These are phyloP conservation scores for Nothoprocta pentlandii DNA, from an alignment of 2,113 vertebrate species.

Conservation along the genomic window DNA sequence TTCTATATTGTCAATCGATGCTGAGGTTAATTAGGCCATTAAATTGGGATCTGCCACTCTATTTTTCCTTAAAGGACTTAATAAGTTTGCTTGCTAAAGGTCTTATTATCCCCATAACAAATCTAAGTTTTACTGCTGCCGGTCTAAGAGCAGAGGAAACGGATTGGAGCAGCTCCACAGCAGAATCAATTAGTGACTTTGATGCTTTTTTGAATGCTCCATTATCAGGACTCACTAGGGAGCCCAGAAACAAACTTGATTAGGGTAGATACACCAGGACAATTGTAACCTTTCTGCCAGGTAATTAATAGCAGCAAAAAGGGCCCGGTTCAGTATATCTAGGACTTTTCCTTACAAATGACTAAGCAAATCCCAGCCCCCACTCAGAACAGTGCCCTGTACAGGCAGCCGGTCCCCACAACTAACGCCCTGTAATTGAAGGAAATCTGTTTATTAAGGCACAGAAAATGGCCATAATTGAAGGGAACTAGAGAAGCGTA, in stretches of 20 bases:
- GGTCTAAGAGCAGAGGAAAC: background rate
- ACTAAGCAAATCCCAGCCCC: background rate
- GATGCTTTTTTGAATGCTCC: background rate
- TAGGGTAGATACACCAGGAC: background rate
- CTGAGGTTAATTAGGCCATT: constrained; percentile 41
- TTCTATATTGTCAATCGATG: background rate
- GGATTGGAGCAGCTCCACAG: background rate
- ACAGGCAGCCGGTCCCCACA: background rate
- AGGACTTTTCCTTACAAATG: background rate
- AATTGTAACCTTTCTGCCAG: background rate
- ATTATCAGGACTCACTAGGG: background rate
- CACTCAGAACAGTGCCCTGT: background rate
- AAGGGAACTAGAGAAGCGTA: background rate
- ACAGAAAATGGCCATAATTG: background rate
- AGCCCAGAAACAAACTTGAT: background rate
- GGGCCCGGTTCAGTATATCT: background rate
- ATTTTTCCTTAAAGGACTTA: constrained; percentile 28
- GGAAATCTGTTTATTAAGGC: constrained; percentile 26
- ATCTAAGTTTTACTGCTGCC: constrained; percentile 8
- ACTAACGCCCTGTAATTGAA: background rate
- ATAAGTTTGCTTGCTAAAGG: constrained; percentile 36
- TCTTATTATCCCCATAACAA: constrained; percentile 28
- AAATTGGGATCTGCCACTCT: background rate
- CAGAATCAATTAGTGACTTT: background rate
- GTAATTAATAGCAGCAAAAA: background rate